A percentile compares a stretch with the other conserved stretches of the same genome.
Conservation (phyloP, 2,113 vertebrate genomes). For the Panthera tigris region DNA sequence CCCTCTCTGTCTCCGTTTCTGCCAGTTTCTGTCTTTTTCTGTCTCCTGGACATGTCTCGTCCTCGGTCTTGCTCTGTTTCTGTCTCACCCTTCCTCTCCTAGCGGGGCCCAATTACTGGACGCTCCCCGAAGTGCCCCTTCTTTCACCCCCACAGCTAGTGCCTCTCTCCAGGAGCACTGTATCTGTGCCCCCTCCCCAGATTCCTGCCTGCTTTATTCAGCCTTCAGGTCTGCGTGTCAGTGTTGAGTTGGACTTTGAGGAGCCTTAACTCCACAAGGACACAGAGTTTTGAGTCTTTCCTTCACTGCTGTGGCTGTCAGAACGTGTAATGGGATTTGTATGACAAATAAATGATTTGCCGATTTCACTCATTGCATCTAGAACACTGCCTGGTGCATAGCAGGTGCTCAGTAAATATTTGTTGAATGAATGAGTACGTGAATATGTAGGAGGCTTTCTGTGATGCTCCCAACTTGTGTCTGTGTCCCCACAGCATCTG, state of each 20-base stretch:
- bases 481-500: not conserved
- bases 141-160: not conserved
- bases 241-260: not conserved
- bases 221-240: not conserved
- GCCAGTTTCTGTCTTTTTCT: not conserved
- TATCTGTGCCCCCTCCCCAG: not conserved
- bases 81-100: not conserved
- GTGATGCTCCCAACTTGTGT: not conserved
- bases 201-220: not conserved
- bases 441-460: not conserved
- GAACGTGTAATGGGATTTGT: constrained; percentile 74
- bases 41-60: not conserved
- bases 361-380: not conserved
- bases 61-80: not conserved
- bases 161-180: not conserved
- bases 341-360: constrained; percentile 60
- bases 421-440: not conserved
- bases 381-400: not conserved
- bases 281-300: not conserved
- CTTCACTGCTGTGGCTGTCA: not conserved
- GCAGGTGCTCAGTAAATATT: not conserved
- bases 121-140: too few species aligned
- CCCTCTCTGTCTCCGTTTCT: not conserved
- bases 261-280: not conserved
- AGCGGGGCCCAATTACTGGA: not conserved